Evolutionary conservation across 30 jellyfish, hydroid and myxozoan genomes (phyloP).

Genomic region (Mastigias papua): DNA sequence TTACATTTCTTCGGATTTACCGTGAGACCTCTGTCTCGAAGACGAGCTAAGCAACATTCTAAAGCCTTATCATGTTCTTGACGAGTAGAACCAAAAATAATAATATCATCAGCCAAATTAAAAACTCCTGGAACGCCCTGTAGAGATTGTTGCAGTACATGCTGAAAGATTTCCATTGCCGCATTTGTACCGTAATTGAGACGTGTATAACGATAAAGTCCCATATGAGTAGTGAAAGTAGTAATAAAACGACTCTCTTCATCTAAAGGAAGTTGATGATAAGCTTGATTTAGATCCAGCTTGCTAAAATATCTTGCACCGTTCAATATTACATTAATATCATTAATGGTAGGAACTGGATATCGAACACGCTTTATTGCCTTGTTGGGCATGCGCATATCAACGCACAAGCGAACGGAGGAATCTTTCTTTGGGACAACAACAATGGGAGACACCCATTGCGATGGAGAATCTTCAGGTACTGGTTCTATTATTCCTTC

Average conservation of each 20-base stretch:
- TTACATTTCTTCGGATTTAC: conserved; percentile 54
- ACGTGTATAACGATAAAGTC: conserved; percentile 26
- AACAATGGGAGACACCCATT: conserved; percentile 68
- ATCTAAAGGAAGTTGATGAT: conserved; percentile 38
- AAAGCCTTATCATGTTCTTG: conserved; percentile 57
- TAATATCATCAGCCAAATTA: conserved; percentile 56
- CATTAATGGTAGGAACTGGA: conserved; percentile 56
- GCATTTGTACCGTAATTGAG: conserved; percentile 58
- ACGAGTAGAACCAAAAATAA: conserved; percentile 38
- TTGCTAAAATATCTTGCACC: conserved; percentile 46
- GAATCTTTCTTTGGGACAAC: conserved; percentile 59
- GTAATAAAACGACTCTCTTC: conserved; percentile 34
- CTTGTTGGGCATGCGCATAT: conserved; percentile 52
- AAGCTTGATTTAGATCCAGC: conserved; percentile 46
- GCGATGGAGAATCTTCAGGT: conserved; percentile 43
- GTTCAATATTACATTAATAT: conserved; percentile 34
- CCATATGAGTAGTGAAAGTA: conserved; percentile 20
- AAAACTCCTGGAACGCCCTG: conserved; percentile 38
- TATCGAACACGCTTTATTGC: conserved; percentile 65
- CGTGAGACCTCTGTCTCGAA: conserved; percentile 30
- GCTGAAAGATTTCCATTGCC: conserved; percentile 54
- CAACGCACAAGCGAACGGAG: conserved; percentile 52
- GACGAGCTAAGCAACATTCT: conserved; percentile 7
- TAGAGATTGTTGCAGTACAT: conserved; percentile 20
- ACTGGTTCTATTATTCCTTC: conserved; percentile 10